phyloP scores from a whole-genome alignment of 2,888 invertebrate species.

The Lepeophtheirus nordmannii region DNA sequence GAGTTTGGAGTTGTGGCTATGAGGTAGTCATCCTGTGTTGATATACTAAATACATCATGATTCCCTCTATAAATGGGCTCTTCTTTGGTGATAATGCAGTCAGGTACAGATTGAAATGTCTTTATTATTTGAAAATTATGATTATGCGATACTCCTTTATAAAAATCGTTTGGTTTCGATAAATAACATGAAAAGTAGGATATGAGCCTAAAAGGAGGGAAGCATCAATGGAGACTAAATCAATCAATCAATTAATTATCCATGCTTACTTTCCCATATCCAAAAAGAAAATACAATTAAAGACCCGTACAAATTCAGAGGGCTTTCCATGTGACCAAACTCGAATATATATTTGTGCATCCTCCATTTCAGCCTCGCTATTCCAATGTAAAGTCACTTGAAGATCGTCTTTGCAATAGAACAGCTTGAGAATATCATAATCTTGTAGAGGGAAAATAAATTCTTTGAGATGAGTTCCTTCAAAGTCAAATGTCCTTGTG shows the following conservation, averaged over 20 bases:
- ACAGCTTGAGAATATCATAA: conserved; percentile 12
- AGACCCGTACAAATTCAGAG: background rate
- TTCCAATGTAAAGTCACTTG: conserved; percentile 15
- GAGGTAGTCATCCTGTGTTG: background rate
- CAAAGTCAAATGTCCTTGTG: conserved; percentile 6
- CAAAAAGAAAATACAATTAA: background rate
- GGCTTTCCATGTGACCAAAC: background rate
- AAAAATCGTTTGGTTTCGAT: background rate
- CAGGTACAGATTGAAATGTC: background rate
- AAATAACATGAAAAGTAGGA: background rate
- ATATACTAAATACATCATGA: background rate
- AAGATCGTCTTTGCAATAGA: background rate
- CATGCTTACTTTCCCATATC: background rate
- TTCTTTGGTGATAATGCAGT: background rate
- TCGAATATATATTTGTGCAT: conserved; percentile 5
- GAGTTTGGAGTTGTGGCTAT: background rate
- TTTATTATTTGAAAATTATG: background rate
- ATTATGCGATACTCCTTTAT: background rate
- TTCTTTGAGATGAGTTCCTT: background rate
- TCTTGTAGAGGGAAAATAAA: background rate
- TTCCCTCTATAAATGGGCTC: background rate
- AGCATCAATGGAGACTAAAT: too few species aligned
- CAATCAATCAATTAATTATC: too few species aligned
- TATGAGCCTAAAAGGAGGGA: background rate
- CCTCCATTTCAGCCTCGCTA: conserved; percentile 18